A percentile compares a stretch with the other conserved stretches of the same genome.
Conservation (phyloP, 2,797 vertebrate genomes). For the Coranthus polyacanthus region DNA sequence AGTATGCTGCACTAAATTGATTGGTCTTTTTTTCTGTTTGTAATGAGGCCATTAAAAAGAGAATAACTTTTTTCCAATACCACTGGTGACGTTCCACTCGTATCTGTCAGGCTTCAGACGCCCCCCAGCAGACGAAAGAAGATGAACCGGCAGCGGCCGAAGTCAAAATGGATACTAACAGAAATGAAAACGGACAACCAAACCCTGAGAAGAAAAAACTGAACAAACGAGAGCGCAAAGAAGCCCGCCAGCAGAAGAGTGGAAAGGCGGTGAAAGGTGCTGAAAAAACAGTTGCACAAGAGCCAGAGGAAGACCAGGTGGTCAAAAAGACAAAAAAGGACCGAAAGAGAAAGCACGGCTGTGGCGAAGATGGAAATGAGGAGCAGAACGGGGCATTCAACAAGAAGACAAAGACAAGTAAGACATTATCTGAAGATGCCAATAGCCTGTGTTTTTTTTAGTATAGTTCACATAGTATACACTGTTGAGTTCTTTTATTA, state of each 20-base stretch:
- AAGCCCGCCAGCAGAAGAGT: conserved; percentile 57
- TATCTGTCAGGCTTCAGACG: conserved; percentile 37
- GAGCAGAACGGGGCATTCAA: conserved; percentile 36
- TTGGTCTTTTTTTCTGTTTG: no score
- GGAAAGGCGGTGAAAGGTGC: conserved; percentile 47
- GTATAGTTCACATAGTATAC: no score
- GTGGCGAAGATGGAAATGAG: conserved; percentile 47
- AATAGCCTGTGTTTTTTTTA: no score
- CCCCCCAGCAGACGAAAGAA: conserved; percentile 26
- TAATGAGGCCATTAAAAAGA: neutral
- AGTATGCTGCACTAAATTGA: no score
- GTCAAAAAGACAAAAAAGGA: conserved; percentile 60
- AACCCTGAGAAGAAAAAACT: conserved; percentile 74
- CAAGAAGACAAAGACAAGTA: conserved; percentile 77
- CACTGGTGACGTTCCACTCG: neutral
- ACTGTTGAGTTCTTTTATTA: no score
- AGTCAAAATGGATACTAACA: conserved; percentile 23
- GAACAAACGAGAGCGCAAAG: conserved; percentile 85
- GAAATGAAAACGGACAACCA: conserved; percentile 36
- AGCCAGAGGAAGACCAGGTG: conserved; percentile 41
- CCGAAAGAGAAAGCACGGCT: conserved; percentile 63
- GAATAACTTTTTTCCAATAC: neutral
- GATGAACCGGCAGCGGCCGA: conserved; percentile 19
- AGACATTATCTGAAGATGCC: conserved; percentile 9
- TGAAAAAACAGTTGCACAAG: conserved; percentile 24